Evolutionary conservation across 2,888 invertebrate genomes (phyloP).

Genomic region (Celastrina argiolus): DNA sequence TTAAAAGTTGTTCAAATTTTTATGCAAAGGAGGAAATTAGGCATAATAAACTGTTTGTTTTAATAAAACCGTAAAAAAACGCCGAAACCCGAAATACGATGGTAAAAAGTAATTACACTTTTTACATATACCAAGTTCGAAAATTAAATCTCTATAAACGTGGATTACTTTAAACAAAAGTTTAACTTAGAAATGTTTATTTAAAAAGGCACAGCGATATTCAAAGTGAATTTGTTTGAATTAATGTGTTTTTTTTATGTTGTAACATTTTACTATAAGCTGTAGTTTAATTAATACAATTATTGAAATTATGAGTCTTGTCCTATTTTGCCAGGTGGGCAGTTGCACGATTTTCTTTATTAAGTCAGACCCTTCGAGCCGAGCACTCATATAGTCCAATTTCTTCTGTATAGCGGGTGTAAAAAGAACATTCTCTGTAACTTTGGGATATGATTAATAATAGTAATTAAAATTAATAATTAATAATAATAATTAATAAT

Average conservation of each 20-base stretch:
- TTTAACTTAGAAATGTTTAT: conserved; percentile 44
- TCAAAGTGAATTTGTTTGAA: conserved; percentile 43
- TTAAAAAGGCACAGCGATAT: conserved; percentile 38
- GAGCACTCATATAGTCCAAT: no score
- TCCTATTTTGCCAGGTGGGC: no score
- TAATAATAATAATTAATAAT: no score
- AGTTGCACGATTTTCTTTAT: no score
- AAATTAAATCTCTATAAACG: conserved; percentile 32
- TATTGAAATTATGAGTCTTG: no score
- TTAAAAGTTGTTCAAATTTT: conserved; percentile 13
- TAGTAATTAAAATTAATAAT: no score
- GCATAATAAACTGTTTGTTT: conserved; percentile 27
- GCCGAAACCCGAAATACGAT: no score
- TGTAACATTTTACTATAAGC: conserved; percentile 40
- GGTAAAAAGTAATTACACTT: conserved; percentile 31
- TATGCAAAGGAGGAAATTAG: conserved; percentile 21
- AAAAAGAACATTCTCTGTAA: no score
- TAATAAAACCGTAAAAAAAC: conserved; percentile 22
- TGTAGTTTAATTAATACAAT: no score
- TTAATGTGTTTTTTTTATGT: conserved; percentile 55
- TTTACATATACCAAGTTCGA: conserved; percentile 39
- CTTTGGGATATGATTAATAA: no score
- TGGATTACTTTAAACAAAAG: conserved; percentile 40
- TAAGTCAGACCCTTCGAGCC: no score
- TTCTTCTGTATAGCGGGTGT: no score